Percentiles rank a stretch among this genome's conserved stretches.
These are phyloP conservation scores for Clostera curtula DNA, from an alignment of 2,888 invertebrate genomes.

Conservation along the genomic window DNA sequence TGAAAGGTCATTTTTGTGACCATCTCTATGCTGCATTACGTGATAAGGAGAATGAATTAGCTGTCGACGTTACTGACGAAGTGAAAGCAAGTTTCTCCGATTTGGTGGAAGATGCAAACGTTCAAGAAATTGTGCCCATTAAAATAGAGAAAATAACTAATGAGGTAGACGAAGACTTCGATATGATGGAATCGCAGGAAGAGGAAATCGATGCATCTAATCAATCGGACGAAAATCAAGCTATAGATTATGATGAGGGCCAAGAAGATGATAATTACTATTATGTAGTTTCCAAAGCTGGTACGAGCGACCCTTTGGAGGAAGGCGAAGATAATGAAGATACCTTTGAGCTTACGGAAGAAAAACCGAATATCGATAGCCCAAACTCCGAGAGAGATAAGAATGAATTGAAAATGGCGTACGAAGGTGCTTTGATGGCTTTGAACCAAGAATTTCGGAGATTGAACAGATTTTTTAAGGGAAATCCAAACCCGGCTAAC, in stretches of 20 bases:
- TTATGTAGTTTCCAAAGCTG: neutral
- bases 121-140: neutral
- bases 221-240: neutral
- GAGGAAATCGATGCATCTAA: neutral
- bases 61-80: conserved; percentile 5
- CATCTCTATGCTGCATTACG: conserved; percentile 27
- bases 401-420: conserved; percentile 4
- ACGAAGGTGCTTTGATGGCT: conserved; percentile 13
- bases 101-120: neutral
- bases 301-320: neutral
- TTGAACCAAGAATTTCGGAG: conserved; percentile 31
- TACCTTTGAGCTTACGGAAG: conserved; percentile 13
- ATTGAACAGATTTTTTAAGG: conserved; percentile 26
- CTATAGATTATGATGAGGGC: neutral
- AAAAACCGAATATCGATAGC: neutral
- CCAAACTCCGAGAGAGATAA: conserved; percentile 2
- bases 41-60: conserved; percentile 5
- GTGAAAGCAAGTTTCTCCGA: conserved; percentile 1
- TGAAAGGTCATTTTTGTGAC: conserved; percentile 25
- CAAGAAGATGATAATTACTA: neutral
- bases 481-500: conserved; percentile 27
- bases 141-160: neutral
- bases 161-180: neutral
- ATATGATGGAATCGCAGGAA: too few species aligned
- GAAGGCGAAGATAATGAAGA: conserved; percentile 9